Conservation (phyloP, 2,113 vertebrate genomes). For the Hypocryptadius cinnamomeus region DNA sequence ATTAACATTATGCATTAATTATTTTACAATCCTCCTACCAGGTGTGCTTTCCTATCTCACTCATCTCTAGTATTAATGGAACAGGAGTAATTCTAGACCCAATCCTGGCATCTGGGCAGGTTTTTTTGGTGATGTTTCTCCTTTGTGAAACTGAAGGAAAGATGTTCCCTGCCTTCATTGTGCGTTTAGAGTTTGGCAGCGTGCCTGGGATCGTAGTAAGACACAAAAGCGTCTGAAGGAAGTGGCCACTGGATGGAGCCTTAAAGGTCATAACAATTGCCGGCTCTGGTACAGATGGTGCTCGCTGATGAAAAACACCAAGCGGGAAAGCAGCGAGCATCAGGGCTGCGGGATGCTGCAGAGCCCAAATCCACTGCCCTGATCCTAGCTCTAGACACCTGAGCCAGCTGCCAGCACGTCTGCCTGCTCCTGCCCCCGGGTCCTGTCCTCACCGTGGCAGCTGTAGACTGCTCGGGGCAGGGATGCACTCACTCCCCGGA, state of each 20-base stretch:
- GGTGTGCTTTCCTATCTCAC: not conserved
- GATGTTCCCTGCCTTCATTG: not conserved
- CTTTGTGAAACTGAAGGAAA: not conserved
- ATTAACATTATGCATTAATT: not conserved
- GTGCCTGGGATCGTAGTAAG: not conserved
- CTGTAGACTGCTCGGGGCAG: not conserved
- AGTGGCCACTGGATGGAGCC: constrained; percentile 40
- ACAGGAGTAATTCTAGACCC: not conserved
- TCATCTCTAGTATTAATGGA: not conserved
- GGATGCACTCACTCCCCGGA: not conserved
- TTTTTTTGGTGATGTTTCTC: not conserved
- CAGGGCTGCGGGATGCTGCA: not conserved
- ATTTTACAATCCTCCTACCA: not conserved
- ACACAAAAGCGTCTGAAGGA: not conserved
- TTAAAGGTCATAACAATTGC: constrained; percentile 1
- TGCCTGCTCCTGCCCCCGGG: not conserved
- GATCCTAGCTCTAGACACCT: not conserved
- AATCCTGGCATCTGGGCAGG: not conserved
- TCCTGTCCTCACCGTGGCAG: not conserved
- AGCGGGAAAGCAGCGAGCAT: not conserved
- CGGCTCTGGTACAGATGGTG: not conserved
- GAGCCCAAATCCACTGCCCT: not conserved
- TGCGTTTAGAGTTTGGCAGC: not conserved
- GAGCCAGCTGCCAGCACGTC: not conserved
- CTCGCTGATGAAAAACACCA: not conserved